Evolutionary conservation across 2,113 vertebrate genomes (phyloP), one percentile per base, ranked within the genome.

Genomic region (Microtus montanus): DNA sequence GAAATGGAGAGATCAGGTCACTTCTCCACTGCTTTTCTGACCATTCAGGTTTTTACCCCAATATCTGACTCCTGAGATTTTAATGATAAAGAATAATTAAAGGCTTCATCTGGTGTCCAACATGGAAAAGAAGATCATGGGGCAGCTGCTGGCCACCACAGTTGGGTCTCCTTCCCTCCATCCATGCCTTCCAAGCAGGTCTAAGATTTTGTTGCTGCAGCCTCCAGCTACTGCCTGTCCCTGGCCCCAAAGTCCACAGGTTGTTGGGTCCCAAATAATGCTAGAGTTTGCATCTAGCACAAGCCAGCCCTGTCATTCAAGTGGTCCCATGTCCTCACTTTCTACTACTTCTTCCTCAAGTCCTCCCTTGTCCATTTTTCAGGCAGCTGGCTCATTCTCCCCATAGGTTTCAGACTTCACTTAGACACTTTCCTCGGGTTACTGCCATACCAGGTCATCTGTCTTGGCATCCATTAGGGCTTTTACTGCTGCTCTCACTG

Each of bases 381-480:
- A 70, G 68, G 33, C 1, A 35, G 68, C 15, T n/a, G 33, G 14
- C 66, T 70, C 33, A 15, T 7, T 70, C 68, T 70, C 7, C 2
- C 15, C 6, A 70, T 70, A 2, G 68, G 6, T 70, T 14, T 24
- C 11, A 7, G 30, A 17, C 33, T n/a, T n/a, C 33, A 35, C 7
- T 15, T 19, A 19, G 33, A 17, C 2, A n/a, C 33, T 7, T 15
- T 35, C 7, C 14, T 70, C 2, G 0, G 33, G 15, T 35, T 2
- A 70, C 68, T 70, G 68, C 33, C 68, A 70, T 35, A n/a, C 20
- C 68, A 70, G 33, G 33, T n/a, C 33, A 70, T 15, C 2, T n/a
- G 33, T 35, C 68, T 70, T 70, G 68, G 35, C 7, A 70, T n/a
- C 2, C 0, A 19, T n/a, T 70, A 3, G 6, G 15, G 33, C 6